phyloP scores from a whole-genome alignment of 1,140 invertebrate species.

The Drosophila melanogaster region Release_6_plus_ISO1_MT NT_037436.4:10557001-10557500 shows the following conservation, averaged over 20 bases:
- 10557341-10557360: slow-evolving; percentile 1
- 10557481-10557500: slow-evolving; percentile 65
- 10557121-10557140: slow-evolving; percentile 20
- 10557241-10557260: slow-evolving; percentile 39
- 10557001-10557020: slow-evolving; percentile 77
- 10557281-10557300: slow-evolving; percentile 63
- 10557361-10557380: slow-evolving; percentile 32
- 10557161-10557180: slow-evolving; percentile 42
- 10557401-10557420: slow-evolving; percentile 80
- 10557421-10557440: slow-evolving; percentile 73
- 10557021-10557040: slow-evolving; percentile 52
- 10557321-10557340: slow-evolving; percentile 10
- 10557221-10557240: slow-evolving; percentile 68
- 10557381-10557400: slow-evolving; percentile 74
- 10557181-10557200: slow-evolving; percentile 63
- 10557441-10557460: slow-evolving; percentile 26
- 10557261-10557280: slow-evolving; percentile 44
- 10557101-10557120: slow-evolving; percentile 27
- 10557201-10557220: slow-evolving; percentile 67
- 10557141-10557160: slow-evolving; percentile 27
- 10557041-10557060: slow-evolving; percentile 14
- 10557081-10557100: slow-evolving; percentile 74
- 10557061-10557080: slow-evolving; percentile 76
- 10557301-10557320: slow-evolving; percentile 72
- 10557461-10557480: slow-evolving; percentile 75